Evolutionary conservation across 2,888 invertebrate genomes (phyloP).

Genomic region (Gymnosoma rotundatum): DNA sequence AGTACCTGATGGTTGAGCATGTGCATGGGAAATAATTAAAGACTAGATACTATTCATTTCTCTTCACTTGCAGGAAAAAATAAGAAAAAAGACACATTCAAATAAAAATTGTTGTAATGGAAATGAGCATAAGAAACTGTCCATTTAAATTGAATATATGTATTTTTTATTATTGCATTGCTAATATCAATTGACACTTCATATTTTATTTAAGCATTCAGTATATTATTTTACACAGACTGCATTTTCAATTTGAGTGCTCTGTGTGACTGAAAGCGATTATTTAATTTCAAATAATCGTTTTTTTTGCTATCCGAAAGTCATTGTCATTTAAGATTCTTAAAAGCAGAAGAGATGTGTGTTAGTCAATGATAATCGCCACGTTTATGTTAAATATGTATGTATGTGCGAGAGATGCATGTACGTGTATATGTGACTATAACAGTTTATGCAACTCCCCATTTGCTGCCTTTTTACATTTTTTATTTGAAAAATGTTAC

Average conservation of each 20-base stretch:
- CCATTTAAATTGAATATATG: constrained; percentile 6
- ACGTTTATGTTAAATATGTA: constrained; percentile 37
- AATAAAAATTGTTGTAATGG: not conserved
- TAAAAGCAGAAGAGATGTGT: not conserved
- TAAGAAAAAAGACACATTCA: not conserved
- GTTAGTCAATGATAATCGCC: constrained; percentile 37
- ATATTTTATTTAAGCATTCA: constrained; percentile 18
- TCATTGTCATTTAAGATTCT: constrained; percentile 61
- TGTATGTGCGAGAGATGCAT: not conserved
- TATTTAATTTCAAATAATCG: constrained; percentile 15
- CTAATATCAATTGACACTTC: constrained; percentile 31
- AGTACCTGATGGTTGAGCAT: not conserved
- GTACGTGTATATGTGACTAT: not conserved
- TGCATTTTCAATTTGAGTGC: not conserved
- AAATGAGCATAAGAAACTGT: not conserved
- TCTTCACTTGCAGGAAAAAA: constrained; percentile 11
- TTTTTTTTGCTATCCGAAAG: constrained; percentile 50
- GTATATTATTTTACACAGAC: constrained; percentile 31
- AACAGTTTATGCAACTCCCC: constrained; percentile 38
- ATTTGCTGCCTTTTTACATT: not conserved
- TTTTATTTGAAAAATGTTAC: constrained; percentile 17
- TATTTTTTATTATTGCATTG: not conserved
- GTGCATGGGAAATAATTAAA: constrained; percentile 37
- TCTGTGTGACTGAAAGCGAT: constrained; percentile 20
- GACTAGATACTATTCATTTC: constrained; percentile 10